A percentile compares a stretch with the other conserved stretches of the same genome.
Evolutionary conservation across 1,140 invertebrate species (phyloP).

Genomic region (Anastatus disparis): DNA sequence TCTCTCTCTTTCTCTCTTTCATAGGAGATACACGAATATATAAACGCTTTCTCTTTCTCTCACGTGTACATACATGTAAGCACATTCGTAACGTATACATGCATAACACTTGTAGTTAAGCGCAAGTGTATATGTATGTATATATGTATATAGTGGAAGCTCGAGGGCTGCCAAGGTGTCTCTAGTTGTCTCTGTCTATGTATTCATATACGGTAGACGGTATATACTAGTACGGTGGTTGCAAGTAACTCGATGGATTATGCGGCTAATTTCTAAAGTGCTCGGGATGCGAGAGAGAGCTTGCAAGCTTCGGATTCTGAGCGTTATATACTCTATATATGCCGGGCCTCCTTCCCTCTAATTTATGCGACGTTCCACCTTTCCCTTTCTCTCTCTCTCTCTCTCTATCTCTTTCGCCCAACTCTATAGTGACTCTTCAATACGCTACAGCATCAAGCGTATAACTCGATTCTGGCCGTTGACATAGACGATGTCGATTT

Average conservation of each 20-base stretch:
- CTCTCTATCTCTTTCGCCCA: not conserved
- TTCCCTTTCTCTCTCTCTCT: constrained; percentile 23
- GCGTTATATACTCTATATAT: too few relatives aligned
- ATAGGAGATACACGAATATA: too few relatives aligned
- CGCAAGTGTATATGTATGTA: not conserved
- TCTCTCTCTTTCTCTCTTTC: too few relatives aligned
- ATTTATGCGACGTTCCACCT: constrained; percentile 53
- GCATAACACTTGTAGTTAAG: not conserved
- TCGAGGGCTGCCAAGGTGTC: not conserved
- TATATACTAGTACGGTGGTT: too few relatives aligned
- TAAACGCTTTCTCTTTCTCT: too few relatives aligned
- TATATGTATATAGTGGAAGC: not conserved
- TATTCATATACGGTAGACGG: too few relatives aligned
- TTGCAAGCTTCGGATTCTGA: constrained; percentile 17
- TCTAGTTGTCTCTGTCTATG: too few relatives aligned
- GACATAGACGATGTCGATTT: too few relatives aligned
- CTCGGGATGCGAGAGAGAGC: constrained; percentile 42
- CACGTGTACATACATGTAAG: too few relatives aligned
- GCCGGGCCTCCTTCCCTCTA: constrained; percentile 47
- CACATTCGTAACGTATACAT: not conserved
- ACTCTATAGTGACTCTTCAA: not conserved
- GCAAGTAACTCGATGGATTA: constrained; percentile 56
- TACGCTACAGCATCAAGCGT: too few relatives aligned
- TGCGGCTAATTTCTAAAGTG: constrained; percentile 60
- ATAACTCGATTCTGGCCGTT: too few relatives aligned